phyloP scores from a whole-genome alignment of 2,888 invertebrate genomes.

The Odontomyia ornata region DNA sequence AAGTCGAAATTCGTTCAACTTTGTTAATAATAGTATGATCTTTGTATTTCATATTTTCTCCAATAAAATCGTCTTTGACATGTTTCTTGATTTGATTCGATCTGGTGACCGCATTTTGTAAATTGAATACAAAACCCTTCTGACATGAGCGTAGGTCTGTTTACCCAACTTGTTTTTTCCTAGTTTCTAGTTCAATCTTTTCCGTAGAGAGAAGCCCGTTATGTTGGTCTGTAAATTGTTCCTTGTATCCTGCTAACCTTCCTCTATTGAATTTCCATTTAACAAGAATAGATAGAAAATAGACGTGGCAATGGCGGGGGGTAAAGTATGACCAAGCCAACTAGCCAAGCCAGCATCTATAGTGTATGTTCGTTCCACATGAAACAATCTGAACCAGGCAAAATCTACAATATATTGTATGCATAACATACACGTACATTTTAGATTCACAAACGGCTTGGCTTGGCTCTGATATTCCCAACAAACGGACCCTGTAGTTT shows the following conservation, averaged over 20 bases:
- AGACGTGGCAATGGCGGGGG: not conserved
- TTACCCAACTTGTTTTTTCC: no score
- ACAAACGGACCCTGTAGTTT: conserved; percentile 1
- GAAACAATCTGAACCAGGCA: conserved; percentile 3
- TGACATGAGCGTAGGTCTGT: no score
- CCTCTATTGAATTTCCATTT: conserved; percentile 32
- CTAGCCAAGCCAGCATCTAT: conserved; percentile 1
- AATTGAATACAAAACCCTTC: no score
- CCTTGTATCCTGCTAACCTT: conserved; percentile 24
- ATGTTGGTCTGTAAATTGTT: conserved; percentile 17
- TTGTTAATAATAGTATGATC: no score
- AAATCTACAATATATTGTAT: not conserved
- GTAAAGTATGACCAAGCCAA: not conserved
- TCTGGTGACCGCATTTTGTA: no score
- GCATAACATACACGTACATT: not conserved
- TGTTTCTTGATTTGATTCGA: no score
- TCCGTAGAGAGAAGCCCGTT: not conserved
- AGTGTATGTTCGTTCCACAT: conserved; percentile 22
- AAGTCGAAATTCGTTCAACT: no score
- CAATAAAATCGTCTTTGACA: no score
- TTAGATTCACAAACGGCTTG: no score
- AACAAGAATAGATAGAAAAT: not conserved
- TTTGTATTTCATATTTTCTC: no score
- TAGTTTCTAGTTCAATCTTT: no score
- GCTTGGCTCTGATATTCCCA: not conserved